These are phyloP conservation scores for Nomada goodeniana DNA, from an alignment of 2,888 invertebrate genomes.

Conservation along the genomic window DNA sequence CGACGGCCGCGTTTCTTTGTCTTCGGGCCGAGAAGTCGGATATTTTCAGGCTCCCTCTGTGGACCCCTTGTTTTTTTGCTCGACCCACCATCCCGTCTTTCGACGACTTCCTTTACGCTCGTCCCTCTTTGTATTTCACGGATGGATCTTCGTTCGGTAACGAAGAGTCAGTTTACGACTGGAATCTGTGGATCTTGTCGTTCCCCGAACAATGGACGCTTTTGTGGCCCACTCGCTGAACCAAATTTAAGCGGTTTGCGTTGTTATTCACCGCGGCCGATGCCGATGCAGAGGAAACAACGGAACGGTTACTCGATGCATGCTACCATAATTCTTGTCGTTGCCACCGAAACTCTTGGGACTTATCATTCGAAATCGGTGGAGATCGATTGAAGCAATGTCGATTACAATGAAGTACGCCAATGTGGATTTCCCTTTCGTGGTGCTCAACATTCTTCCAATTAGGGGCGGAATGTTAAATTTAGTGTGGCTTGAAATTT, in stretches of 20 bases:
- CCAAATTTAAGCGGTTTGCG: constrained; percentile 33
- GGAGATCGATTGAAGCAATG: too few relatives aligned
- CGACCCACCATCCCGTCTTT: constrained; percentile 29
- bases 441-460: too few relatives aligned
- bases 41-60: constrained; percentile 54
- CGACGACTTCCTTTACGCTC: constrained; percentile 53
- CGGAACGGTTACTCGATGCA: background rate
- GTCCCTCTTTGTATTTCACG: constrained; percentile 44
- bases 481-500: too few relatives aligned
- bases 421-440: too few relatives aligned
- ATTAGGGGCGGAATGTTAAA: too few relatives aligned
- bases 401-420: too few relatives aligned
- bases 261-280: constrained; percentile 31
- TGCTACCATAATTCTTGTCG: background rate
- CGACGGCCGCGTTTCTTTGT: constrained; percentile 48
- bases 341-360: background rate
- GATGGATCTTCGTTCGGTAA: constrained; percentile 49
- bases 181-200: constrained; percentile 53
- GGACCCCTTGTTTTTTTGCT: constrained; percentile 59
- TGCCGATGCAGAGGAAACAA: background rate
- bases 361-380: background rate
- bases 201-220: constrained; percentile 62
- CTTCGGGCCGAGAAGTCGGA: constrained; percentile 48
- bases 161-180: constrained; percentile 59
- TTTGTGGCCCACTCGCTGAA: constrained; percentile 55